Evolutionary conservation across 2,797 vertebrate genomes (phyloP).

Genomic region (Malacoraja senta): DNA sequence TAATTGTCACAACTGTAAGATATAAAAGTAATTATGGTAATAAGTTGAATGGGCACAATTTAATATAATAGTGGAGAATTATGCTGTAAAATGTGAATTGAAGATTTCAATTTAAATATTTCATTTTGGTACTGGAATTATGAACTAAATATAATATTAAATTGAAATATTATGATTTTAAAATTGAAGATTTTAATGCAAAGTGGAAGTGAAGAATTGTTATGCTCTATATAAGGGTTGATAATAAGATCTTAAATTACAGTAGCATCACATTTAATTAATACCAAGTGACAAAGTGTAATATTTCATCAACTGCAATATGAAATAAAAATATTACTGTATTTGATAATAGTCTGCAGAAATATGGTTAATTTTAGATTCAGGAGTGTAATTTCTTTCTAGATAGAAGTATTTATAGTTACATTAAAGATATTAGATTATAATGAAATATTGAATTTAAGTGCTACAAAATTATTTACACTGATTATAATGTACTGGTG

Average conservation of each 20-base stretch:
- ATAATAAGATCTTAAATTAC: constrained; percentile 23
- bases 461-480: not conserved
- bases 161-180: not conserved
- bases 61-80: not conserved
- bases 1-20: not conserved
- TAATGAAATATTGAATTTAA: constrained; percentile 14
- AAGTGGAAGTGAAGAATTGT: not conserved
- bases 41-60: not conserved
- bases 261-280: not conserved
- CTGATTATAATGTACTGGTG: not conserved
- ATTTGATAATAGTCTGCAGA: not conserved
- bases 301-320: not conserved
- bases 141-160: constrained; percentile 6
- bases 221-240: not conserved
- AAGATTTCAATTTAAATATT: constrained; percentile 34
- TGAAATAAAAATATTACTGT: constrained; percentile 21
- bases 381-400: not conserved
- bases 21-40: not conserved
- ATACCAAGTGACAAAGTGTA: constrained; percentile 10
- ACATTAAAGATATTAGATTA: constrained; percentile 25
- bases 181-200: not conserved
- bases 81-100: not conserved
- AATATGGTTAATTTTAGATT: constrained; percentile 17
- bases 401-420: not conserved
- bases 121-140: not conserved